Base-by-base conservation (phyloP, 2,113 vertebrate species). In the Tragulus kanchil region DNA sequence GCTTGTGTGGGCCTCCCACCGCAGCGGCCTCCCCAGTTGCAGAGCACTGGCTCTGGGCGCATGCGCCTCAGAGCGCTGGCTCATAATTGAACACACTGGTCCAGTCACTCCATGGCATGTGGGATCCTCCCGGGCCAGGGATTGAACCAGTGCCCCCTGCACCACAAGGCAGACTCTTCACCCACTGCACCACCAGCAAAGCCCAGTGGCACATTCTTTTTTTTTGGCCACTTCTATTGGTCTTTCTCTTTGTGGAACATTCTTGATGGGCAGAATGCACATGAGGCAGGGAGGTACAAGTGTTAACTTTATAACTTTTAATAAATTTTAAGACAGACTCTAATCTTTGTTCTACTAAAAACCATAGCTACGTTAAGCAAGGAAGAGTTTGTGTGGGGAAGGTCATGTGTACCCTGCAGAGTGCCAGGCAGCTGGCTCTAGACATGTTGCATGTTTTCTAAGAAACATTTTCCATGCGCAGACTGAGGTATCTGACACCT, bases 261-360 rank as follows among this genome's bases (percentile, higher is more conserved):
- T 92, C 92, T 92, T 36, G 48, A 64, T 52, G 26, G 64, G 23
- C 73, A 93, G 75, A 31, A 45, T 10, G 52, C 62, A 14, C 15
- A 21, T 11, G 17, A 62, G 6, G 50, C 23, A 26, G 36, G 56
- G 6, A 54, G 61, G 23, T 75, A 75, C 11, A 75, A 75, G 12
- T 75, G 36, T 36, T 36, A 36, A 36, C 36, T 36, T 36, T 42
- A 5, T 5, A 45, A 28, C 25, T 71, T 62, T 87, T 45, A 28
- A 26, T 14, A 28, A 36, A 2, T 5, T 50, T 81, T 59, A 73
- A 84, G 21, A 75, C 14, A 26, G n/a, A 67, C 15, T 10, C 26
- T 59, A 28, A 85, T 75, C 65, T 94, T 95, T 61, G 19, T 85
- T 96, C 82, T 69, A 23, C n/a, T 77, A 42, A 94, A 75, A 82